These are phyloP conservation scores for Podiceps cristatus DNA, from an alignment of 2,113 vertebrate genomes.

Conservation along the genomic window DNA sequence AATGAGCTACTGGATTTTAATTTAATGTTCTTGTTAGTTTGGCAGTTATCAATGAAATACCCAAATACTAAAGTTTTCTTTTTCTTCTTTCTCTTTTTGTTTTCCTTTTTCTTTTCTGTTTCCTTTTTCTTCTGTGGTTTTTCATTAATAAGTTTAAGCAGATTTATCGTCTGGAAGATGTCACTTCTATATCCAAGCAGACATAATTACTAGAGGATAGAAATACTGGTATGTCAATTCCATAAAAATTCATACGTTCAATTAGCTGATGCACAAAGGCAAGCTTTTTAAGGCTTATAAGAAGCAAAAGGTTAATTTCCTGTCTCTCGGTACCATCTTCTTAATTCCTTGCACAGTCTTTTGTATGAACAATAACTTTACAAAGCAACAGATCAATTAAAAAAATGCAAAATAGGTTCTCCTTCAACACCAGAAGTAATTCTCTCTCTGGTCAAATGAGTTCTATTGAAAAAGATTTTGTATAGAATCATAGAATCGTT, in stretches of 20 bases:
- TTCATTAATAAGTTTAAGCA: background rate
- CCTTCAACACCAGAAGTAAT: background rate
- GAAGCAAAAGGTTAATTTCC: background rate
- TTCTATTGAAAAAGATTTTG: background rate
- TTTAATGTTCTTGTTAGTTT: background rate
- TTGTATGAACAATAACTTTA: background rate
- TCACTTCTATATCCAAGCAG: background rate
- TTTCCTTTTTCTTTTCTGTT: too few relatives aligned
- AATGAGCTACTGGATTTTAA: background rate
- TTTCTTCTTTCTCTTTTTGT: background rate
- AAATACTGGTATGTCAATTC: background rate
- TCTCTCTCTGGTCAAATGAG: background rate
- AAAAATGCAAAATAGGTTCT: background rate
- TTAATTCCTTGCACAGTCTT: background rate
- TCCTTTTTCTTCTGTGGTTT: background rate
- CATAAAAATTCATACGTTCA: background rate
- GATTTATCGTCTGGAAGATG: background rate
- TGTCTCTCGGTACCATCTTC: background rate
- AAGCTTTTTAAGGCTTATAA: background rate
- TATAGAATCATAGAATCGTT: too few relatives aligned
- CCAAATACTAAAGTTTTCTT: background rate
- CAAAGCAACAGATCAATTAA: background rate
- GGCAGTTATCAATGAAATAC: background rate
- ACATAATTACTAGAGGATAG: background rate
- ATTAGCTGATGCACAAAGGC: background rate